Base-by-base conservation (phyloP, 2,797 vertebrate genomes). In the Denticeps clupeoides region DNA sequence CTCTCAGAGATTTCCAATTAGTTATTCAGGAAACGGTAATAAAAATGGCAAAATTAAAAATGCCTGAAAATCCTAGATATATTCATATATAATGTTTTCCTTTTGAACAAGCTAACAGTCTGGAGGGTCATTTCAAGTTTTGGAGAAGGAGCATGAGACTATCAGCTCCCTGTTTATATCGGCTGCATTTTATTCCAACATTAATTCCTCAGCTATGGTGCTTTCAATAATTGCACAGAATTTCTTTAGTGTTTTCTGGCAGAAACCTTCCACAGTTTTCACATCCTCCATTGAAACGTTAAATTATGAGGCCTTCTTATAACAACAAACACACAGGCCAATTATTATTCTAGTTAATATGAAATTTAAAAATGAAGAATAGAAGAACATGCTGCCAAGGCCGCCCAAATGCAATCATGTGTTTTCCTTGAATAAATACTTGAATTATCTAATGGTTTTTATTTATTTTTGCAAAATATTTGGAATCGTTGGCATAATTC, bases 311-410 rank as follows among this genome's bases (percentile, higher is more conserved):
- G 53, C 28, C 11, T 51, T 46, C 41, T 54, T 31, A 48, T 46
- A 54, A 68, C 49, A 61, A 64, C 59, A 56, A 46, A 48, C 53
- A 27, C 29, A 19, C 59, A 47, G 42, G 32, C 53, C 42, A 57
- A 51, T 61, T 58, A 61, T 61, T 56, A 53, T 57, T 53, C 29
- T 48, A 24, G 43, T 48, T 59, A 62, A 55, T 49, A 59, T 48
- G 38, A 45, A 56, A 63, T 49, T 49, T 35, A 43, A 40, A n/a
- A 48, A 49, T 40, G 23, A 46, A 52, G 49, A 48, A 50, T 38
- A 55, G 40, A 22, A 25, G 9, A 38, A 27, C 59, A 45, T 8
- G 37, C 41, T 56, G 58, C 47, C 58, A 53, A 45, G 56, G 41
- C 40, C 8, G 10, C 53, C n/a, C n/a, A n/a, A 33, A 23, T 18